phyloP scores from a whole-genome alignment of 2,113 vertebrate species.

The Cnemophilus loriae region DNA sequence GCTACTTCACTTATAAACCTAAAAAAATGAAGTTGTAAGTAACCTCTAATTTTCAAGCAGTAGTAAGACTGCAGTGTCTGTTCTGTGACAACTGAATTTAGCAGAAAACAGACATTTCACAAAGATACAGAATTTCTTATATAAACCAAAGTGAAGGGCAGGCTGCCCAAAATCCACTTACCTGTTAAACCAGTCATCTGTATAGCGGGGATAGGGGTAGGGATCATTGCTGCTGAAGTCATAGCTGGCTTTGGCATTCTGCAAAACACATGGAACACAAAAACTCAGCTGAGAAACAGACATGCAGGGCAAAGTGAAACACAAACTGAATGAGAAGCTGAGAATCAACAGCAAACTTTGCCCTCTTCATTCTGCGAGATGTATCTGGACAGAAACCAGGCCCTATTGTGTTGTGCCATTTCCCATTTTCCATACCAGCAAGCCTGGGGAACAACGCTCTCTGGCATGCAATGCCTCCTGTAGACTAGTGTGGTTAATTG shows the following conservation, averaged over 20 bases:
- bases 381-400: not conserved
- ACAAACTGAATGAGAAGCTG: not conserved
- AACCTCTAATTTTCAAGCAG: not conserved
- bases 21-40: not conserved
- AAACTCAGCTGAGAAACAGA: not conserved
- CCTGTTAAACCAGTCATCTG: constrained; percentile 99
- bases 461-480: not conserved
- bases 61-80: not conserved
- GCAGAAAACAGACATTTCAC: not conserved
- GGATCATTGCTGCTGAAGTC: constrained; percentile 99
- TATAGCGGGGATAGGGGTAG: constrained; percentile 95
- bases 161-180: constrained; percentile 46
- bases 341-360: not conserved
- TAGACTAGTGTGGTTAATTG: not conserved
- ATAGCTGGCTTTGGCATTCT: constrained; percentile 97
- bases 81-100: not conserved
- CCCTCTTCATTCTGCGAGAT: not conserved
- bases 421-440: not conserved
- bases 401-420: not conserved
- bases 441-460: not conserved
- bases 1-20: not conserved
- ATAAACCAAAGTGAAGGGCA: not conserved
- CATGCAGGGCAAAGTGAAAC: not conserved
- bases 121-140: not conserved
- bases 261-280: constrained; percentile 70